Conservation (phyloP, 2,888 invertebrate genomes). For the Noctua comes region DNA sequence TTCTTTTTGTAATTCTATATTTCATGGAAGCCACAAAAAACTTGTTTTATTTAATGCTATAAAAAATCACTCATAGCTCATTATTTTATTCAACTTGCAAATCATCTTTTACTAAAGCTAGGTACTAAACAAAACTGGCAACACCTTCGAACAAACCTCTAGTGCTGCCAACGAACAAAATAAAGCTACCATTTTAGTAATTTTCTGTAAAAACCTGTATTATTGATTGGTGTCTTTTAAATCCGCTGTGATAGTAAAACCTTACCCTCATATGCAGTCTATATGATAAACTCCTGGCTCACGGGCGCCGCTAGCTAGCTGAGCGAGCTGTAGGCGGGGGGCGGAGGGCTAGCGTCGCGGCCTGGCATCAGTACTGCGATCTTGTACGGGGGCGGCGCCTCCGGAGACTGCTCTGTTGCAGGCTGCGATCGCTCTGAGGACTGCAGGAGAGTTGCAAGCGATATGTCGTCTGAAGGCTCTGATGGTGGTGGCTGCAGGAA, state of each 20-base stretch:
- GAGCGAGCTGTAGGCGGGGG: constrained; percentile 94
- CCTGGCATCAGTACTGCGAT: constrained; percentile 94
- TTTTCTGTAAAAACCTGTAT: constrained; percentile 23
- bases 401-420: constrained; percentile 63
- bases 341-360: constrained; percentile 86
- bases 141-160: background rate
- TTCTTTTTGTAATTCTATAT: background rate
- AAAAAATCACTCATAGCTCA: constrained; percentile 4
- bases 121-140: constrained; percentile 5
- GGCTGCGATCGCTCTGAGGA: constrained; percentile 70
- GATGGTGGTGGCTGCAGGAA: constrained; percentile 69
- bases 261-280: constrained; percentile 70
- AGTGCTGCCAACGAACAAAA: constrained; percentile 34
- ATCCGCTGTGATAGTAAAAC: constrained; percentile 46
- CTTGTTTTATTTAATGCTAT: background rate
- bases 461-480: constrained; percentile 82
- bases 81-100: constrained; percentile 15
- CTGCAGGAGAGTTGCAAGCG: constrained; percentile 78
- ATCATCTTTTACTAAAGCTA: constrained; percentile 23
- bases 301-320: constrained; percentile 88
- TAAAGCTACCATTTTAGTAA: constrained; percentile 25
- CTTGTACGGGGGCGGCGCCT: constrained; percentile 95
- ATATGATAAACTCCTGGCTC: constrained; percentile 84
- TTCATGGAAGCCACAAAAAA: constrained; percentile 47
- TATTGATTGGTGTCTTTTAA: constrained; percentile 19